Conservation (phyloP, 2,797 vertebrate genomes). For the Scomberomorus guttatus region DNA sequence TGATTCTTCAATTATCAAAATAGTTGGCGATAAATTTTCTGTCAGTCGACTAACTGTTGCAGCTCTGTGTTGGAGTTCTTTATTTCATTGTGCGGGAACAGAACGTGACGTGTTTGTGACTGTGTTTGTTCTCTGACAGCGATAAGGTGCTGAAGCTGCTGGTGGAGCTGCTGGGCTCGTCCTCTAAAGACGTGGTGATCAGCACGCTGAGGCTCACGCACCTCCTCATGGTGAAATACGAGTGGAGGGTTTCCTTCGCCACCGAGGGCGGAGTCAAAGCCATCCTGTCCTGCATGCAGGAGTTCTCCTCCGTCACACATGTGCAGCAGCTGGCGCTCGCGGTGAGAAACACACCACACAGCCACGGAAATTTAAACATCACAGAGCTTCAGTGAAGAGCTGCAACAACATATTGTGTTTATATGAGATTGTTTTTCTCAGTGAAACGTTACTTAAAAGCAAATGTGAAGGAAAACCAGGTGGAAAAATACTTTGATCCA, state of each 20-base stretch:
- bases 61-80: no score
- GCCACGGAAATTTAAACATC: background rate
- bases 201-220: constrained; percentile 87
- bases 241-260: constrained; percentile 92
- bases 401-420: background rate
- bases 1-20: no score
- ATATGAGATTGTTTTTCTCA: no score
- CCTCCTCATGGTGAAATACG: constrained; percentile 87
- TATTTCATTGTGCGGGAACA: no score
- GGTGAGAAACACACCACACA: constrained; percentile 81
- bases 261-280: constrained; percentile 93
- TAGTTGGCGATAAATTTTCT: no score
- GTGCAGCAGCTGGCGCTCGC: constrained; percentile 92
- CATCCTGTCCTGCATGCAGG: constrained; percentile 91
- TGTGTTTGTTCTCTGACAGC: constrained; percentile 73
- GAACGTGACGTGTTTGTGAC: no score
- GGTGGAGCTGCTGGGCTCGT: constrained; percentile 88
- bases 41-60: no score
- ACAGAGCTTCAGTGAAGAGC: no score
- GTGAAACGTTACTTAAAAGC: no score
- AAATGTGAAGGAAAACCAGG: no score
- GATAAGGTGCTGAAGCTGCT: constrained; percentile 91
- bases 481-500: no score
- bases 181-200: constrained; percentile 86
- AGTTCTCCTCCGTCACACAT: constrained; percentile 81